These are phyloP conservation scores for Thamnaconus septentrionalis DNA, from an alignment of 2,113 vertebrate species.

Conservation along the genomic window DNA sequence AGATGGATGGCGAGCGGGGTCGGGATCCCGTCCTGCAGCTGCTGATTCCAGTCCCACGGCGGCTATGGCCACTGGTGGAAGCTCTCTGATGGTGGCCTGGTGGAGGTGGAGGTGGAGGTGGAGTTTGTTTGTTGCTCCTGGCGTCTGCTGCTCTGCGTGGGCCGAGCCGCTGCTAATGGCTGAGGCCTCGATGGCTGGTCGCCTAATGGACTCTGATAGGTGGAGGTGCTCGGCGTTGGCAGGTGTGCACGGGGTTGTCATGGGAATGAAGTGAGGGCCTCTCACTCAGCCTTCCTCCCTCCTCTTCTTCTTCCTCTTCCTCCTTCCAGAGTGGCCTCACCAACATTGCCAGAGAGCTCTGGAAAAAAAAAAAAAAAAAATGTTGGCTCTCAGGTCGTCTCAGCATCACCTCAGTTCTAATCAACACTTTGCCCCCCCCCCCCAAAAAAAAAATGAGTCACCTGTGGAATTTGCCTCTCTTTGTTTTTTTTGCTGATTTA, in stretches of 20 bases:
- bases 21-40: constrained; percentile 65
- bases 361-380: constrained; percentile 64
- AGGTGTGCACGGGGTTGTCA: constrained; percentile 49
- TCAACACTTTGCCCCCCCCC: constrained; percentile 37
- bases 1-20: constrained; percentile 66
- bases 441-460: constrained; percentile 63
- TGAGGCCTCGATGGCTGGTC: constrained; percentile 33
- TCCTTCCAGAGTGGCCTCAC: too few species aligned
- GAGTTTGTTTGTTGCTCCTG: constrained; percentile 18
- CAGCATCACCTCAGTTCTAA: constrained; percentile 38
- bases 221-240: constrained; percentile 41
- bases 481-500: constrained; percentile 52
- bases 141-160: background rate
- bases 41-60: constrained; percentile 43
- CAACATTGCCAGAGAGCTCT: background rate
- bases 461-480: constrained; percentile 44
- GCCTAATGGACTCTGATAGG: constrained; percentile 51
- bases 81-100: background rate
- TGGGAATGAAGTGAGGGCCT: constrained; percentile 56
- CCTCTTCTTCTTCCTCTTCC: constrained; percentile 7
- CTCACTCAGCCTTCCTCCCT: background rate
- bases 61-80: background rate
- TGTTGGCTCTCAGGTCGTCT: constrained; percentile 39
- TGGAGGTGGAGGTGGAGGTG: background rate
- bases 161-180: constrained; percentile 26